Conservation (phyloP, 2,113 vertebrate species). For the Ochotona curzoniae region DNA sequence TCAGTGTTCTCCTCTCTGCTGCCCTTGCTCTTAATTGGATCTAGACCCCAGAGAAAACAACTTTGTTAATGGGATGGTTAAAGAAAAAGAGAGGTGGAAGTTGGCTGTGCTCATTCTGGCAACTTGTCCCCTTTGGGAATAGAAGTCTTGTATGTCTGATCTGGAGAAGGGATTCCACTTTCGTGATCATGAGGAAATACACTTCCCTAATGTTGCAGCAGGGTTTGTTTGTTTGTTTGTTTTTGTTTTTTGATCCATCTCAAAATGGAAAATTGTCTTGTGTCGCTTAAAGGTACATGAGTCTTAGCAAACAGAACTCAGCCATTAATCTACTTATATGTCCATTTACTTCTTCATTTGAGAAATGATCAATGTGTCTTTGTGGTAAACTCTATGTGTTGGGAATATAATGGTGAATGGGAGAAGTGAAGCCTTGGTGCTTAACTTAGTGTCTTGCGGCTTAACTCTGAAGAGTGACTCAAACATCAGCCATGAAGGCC, state of each 20-base stretch:
- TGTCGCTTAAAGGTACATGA: conserved; percentile 1
- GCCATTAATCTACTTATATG: not conserved
- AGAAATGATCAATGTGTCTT: not conserved
- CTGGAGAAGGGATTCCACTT: conserved; percentile 47
- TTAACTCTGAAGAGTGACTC: too few relatives aligned
- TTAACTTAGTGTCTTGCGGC: too few relatives aligned
- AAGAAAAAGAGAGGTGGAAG: conserved; percentile 74
- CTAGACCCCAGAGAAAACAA: conserved; percentile 70
- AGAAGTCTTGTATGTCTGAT: conserved; percentile 54
- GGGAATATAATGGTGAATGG: conserved; percentile 34
- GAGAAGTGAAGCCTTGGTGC: not conserved
- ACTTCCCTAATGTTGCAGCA: not conserved
- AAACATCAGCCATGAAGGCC: too few relatives aligned
- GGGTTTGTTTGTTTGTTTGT: not conserved
- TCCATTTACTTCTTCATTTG: conserved; percentile 37
- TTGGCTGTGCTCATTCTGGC: conserved; percentile 72
- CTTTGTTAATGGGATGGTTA: conserved; percentile 75
- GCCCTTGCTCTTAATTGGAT: conserved; percentile 74
- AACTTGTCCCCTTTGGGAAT: conserved; percentile 62
- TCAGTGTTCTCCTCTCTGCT: conserved; percentile 71
- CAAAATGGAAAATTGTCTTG: conserved; percentile 36
- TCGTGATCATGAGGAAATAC: conserved; percentile 57
- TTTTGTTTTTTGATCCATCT: not conserved
- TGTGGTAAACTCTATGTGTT: not conserved
- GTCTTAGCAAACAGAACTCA: conserved; percentile 4